Evolutionary conservation across 1,140 invertebrate species (phyloP).

Genomic region (Drosophila nebulosa): DNA sequence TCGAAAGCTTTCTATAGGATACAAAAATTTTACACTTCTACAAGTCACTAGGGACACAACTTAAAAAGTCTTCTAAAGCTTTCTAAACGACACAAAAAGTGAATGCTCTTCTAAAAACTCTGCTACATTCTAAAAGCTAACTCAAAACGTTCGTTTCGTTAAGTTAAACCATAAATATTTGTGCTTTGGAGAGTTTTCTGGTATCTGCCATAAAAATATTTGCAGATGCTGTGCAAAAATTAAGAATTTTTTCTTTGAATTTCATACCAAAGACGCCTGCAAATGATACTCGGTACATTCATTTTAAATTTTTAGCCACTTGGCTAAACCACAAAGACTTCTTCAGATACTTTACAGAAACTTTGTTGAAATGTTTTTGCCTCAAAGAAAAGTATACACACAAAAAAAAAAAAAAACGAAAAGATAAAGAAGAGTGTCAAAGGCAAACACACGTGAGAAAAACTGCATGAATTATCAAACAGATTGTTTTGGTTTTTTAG

Average conservation of each 20-base stretch:
- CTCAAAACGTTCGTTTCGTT: neutral
- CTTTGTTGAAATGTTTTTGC: constrained; percentile 4
- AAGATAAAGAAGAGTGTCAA: neutral
- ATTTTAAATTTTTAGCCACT: constrained; percentile 24
- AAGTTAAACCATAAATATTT: neutral
- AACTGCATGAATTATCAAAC: constrained; percentile 62
- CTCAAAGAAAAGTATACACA: neutral
- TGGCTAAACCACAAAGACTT: constrained; percentile 33
- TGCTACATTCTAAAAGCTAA: neutral
- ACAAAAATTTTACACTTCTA: no score
- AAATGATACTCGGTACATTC: neutral
- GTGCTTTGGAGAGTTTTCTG: neutral
- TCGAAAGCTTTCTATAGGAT: no score
- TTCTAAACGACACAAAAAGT: neutral
- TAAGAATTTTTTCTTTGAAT: neutral
- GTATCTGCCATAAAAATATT: neutral
- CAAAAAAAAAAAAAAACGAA: neutral
- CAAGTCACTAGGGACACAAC: no score
- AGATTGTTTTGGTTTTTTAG: constrained; percentile 60
- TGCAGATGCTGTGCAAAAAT: neutral
- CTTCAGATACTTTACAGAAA: neutral
- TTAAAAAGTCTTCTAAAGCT: neutral
- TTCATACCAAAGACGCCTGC: neutral
- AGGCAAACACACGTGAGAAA: constrained; percentile 14
- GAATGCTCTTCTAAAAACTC: neutral